These are phyloP conservation scores for Polypedilum pembai DNA, from an alignment of 1,140 invertebrate species.

Conservation along the genomic window DNA sequence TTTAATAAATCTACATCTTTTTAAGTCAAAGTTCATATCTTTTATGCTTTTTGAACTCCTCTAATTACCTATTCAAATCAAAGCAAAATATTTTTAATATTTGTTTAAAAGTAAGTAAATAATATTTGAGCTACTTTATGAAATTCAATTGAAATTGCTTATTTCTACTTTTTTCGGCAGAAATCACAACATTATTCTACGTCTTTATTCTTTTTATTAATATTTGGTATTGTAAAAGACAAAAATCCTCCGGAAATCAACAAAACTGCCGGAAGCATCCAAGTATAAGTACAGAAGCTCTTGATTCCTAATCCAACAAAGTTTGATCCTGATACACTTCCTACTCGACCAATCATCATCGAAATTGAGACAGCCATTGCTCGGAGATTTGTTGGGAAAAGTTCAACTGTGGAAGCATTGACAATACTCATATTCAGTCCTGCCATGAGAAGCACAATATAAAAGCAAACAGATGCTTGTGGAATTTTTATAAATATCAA, in stretches of 20 bases:
- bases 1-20: no score
- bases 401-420: constrained; percentile 36
- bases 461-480: constrained; percentile 32
- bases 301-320: constrained; percentile 31
- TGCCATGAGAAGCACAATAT: constrained; percentile 32
- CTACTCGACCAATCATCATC: constrained; percentile 36
- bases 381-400: constrained; percentile 43
- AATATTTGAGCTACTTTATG: no score
- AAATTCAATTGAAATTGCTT: no score
- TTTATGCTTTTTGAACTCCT: no score
- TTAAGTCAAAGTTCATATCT: no score
- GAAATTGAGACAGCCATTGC: constrained; percentile 41
- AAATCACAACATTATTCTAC: no score
- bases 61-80: no score
- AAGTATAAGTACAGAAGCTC: constrained; percentile 31
- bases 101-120: no score
- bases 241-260: constrained; percentile 3
- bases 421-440: constrained; percentile 35
- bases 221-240: not conserved
- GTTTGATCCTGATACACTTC: constrained; percentile 34
- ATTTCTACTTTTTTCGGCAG: no score
- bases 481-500: constrained; percentile 30
- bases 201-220: not conserved
- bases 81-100: no score
- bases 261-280: constrained; percentile 28